Evolutionary conservation across 64 coral and sea anemone genomes (phyloP).

Genomic region (Cladopsammia gracilis): DNA sequence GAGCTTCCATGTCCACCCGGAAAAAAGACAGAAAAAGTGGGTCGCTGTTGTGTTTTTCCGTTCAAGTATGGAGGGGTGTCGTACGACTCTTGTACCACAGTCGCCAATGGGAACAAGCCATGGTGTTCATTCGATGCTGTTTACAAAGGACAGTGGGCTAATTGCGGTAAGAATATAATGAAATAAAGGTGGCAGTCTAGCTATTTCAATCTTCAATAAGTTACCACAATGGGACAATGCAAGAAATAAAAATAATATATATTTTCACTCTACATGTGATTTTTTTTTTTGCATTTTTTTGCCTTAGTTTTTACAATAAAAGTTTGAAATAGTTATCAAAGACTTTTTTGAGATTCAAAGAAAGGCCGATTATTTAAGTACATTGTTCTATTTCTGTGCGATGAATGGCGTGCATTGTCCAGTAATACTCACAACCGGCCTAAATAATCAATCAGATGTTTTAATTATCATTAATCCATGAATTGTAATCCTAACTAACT

Average conservation of each 20-base stretch:
- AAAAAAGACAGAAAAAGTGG: background rate
- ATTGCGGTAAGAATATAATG: background rate
- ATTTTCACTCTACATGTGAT: too few species aligned
- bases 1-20: background rate
- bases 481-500: too few species aligned
- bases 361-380: too few species aligned
- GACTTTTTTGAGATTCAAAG: too few species aligned
- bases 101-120: background rate
- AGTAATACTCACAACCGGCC: too few species aligned
- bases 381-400: too few species aligned
- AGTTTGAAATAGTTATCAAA: too few species aligned
- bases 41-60: slow-evolving; percentile 13
- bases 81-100: background rate
- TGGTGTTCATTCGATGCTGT: slow-evolving; percentile 2
- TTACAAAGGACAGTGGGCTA: background rate
- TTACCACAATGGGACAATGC: background rate
- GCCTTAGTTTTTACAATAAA: too few species aligned
- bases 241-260: background rate
- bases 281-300: too few species aligned
- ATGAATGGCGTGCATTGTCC: too few species aligned
- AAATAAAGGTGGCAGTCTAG: background rate
- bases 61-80: background rate
- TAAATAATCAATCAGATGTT: too few species aligned
- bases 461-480: too few species aligned
- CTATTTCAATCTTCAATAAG: background rate